Conservation (phyloP, 2,797 vertebrate genomes). For the Sparidentex hasta region DNA sequence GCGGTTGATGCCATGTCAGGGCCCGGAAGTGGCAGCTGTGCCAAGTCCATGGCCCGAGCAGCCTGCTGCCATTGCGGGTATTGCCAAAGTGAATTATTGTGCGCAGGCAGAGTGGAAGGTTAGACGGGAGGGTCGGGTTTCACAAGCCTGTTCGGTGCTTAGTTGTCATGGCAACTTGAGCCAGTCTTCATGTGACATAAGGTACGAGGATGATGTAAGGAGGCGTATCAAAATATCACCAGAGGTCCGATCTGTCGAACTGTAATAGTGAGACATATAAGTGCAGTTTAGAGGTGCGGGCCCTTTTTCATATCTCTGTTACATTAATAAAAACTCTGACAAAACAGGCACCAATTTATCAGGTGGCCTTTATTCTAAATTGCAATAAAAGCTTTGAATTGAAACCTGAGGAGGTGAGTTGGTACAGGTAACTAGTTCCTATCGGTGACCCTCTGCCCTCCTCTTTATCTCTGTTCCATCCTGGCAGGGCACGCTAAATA, state of each 20-base stretch:
- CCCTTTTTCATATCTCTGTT: neutral
- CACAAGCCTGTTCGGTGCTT: conserved; percentile 56
- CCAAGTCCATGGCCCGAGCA: conserved; percentile 8
- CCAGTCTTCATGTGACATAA: conserved; percentile 34
- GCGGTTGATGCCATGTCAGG: neutral
- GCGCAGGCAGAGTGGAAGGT: conserved; percentile 62
- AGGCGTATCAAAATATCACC: conserved; percentile 1
- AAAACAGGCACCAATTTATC: conserved; percentile 4
- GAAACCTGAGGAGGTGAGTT: conserved; percentile 37
- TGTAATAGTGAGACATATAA: neutral
- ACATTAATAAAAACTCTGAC: neutral
- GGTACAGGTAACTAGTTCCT: neutral
- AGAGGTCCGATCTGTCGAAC: neutral
- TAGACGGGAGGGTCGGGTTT: conserved; percentile 70
- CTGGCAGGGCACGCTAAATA: conserved; percentile 62
- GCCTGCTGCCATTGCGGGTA: conserved; percentile 13
- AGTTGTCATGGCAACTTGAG: conserved; percentile 66
- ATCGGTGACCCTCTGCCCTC: conserved; percentile 38
- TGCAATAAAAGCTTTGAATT: neutral
- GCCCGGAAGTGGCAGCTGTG: neutral
- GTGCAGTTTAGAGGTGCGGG: neutral
- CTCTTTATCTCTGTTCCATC: conserved; percentile 63
- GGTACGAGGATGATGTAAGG: conserved; percentile 27
- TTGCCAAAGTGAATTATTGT: conserved; percentile 45
- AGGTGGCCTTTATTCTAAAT: neutral